phyloP scores from a whole-genome alignment of 2,888 invertebrate genomes.

The Agriopis marginaria region DNA sequence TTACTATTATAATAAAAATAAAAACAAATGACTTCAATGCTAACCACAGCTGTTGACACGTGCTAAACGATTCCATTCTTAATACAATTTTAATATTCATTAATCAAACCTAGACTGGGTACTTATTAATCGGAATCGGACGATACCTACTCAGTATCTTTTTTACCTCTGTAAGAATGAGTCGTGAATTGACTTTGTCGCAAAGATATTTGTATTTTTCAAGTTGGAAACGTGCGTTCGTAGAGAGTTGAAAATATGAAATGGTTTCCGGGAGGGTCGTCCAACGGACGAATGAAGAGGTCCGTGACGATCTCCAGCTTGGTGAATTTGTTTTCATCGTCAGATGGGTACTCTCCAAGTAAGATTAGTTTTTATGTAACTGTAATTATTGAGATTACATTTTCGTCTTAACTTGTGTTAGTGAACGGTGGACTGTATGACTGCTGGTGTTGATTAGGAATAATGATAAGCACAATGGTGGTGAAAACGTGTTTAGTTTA shows the following conservation, averaged over 20 bases:
- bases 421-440: no score
- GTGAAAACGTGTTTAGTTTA: no score
- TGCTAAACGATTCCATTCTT: slow-evolving; percentile 49
- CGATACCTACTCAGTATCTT: slow-evolving; percentile 35
- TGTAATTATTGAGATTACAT: background rate
- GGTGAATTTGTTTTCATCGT: slow-evolving; percentile 44
- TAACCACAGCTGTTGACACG: slow-evolving; percentile 44
- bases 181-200: slow-evolving; percentile 32
- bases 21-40: slow-evolving; percentile 3
- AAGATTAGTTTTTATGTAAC: slow-evolving; percentile 49
- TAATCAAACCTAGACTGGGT: slow-evolving; percentile 45
- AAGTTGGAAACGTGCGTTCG: slow-evolving; percentile 11
- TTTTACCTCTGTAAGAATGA: slow-evolving; percentile 24
- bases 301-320: slow-evolving; percentile 48
- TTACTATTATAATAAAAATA: background rate
- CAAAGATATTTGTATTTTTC: slow-evolving; percentile 4
- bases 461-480: no score
- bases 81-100: slow-evolving; percentile 61
- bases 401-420: background rate
- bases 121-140: slow-evolving; percentile 53
- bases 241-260: slow-evolving; percentile 20
- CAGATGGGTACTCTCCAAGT: slow-evolving; percentile 58
- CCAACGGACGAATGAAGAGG: slow-evolving; percentile 39
- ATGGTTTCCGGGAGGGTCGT: slow-evolving; percentile 17
- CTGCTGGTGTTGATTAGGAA: no score